A percentile compares a stretch with the other conserved stretches of the same genome.
Evolutionary conservation across 2,888 invertebrate genomes (phyloP).

Genomic region (Desoria tigrina): DNA sequence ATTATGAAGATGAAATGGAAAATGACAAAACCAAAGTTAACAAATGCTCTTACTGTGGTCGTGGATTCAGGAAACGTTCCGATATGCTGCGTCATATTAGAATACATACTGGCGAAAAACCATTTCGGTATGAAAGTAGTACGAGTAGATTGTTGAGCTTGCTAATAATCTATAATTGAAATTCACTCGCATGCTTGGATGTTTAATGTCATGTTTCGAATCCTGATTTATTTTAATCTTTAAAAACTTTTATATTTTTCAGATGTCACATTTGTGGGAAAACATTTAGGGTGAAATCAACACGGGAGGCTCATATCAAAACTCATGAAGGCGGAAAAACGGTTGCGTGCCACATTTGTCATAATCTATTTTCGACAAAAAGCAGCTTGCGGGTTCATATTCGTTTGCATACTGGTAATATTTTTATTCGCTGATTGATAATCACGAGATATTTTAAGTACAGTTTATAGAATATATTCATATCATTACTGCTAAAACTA

Average conservation of each 20-base stretch:
- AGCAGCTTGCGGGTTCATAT: conserved; percentile 75
- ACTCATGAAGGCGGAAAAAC: conserved; percentile 64
- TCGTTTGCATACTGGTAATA: conserved; percentile 72
- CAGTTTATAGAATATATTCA: no score
- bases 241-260: no score
- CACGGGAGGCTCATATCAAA: conserved; percentile 65
- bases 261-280: conserved; percentile 50
- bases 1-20: not conserved
- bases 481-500: no score
- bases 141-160: no score
- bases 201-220: no score
- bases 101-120: conserved; percentile 58
- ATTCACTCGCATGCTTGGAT: no score
- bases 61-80: conserved; percentile 58
- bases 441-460: no score
- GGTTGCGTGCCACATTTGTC: conserved; percentile 66
- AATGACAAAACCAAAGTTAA: conserved; percentile 23
- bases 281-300: conserved; percentile 67
- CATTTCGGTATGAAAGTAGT: conserved; percentile 54
- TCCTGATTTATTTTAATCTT: no score
- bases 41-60: conserved; percentile 58
- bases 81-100: conserved; percentile 60
- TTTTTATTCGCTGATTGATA: no score
- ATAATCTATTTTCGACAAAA: conserved; percentile 66
- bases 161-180: not conserved